Evolutionary conservation across 1,140 invertebrate species (phyloP).

Genomic region (Zaprionus davidi): DNA sequence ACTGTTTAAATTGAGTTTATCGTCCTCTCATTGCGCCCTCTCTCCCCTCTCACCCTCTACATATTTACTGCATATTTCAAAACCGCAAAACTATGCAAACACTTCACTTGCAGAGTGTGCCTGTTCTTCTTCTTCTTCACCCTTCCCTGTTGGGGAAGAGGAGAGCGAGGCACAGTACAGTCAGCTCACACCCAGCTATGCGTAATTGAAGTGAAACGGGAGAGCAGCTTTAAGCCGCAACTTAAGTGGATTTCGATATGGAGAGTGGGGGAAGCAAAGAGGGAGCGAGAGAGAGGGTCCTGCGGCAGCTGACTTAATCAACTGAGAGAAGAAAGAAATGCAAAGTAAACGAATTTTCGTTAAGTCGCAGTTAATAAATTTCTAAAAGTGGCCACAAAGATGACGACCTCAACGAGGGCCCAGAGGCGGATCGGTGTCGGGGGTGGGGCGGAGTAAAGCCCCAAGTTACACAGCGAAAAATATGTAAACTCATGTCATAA

Average conservation of each 20-base stretch:
- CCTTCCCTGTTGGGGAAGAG: background rate
- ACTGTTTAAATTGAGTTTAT: background rate
- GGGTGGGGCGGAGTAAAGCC: slow-evolving; percentile 5
- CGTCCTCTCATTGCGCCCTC: background rate
- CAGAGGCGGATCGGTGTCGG: background rate
- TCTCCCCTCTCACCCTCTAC: background rate
- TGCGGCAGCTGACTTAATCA: slow-evolving; percentile 29
- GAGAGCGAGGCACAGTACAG: background rate
- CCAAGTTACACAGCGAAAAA: slow-evolving; percentile 38
- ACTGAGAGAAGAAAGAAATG: slow-evolving; percentile 24
- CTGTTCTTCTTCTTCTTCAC: background rate
- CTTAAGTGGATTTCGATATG: slow-evolving; percentile 26
- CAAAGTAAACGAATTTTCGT: slow-evolving; percentile 45
- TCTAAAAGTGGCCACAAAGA: slow-evolving; percentile 42
- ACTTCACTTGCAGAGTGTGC: background rate
- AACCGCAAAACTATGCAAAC: background rate
- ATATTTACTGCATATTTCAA: background rate
- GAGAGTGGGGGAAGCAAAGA: background rate
- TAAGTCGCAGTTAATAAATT: slow-evolving; percentile 54
- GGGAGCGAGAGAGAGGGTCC: background rate
- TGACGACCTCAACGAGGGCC: background rate
- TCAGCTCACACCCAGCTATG: background rate
- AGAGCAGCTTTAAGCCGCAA: slow-evolving; percentile 18
- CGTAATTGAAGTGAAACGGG: slow-evolving; percentile 26
- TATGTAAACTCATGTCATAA: slow-evolving; percentile 71